Conservation (phyloP, 2,888 invertebrate species). For the Drosophila paramelanica region DNA sequence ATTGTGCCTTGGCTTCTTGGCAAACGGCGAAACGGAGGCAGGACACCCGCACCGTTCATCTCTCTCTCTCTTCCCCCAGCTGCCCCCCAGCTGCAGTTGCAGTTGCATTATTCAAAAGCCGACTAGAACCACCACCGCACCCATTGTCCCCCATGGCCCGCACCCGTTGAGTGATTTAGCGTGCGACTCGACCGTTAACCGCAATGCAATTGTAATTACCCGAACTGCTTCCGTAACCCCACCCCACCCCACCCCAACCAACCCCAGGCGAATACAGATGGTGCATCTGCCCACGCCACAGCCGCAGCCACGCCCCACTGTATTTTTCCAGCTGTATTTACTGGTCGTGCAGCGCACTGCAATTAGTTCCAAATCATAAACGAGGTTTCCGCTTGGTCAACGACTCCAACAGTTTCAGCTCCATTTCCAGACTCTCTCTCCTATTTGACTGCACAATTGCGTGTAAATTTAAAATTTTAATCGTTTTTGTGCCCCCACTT, state of each 20-base stretch:
- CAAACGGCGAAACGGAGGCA: conserved; percentile 23
- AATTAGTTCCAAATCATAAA: conserved; percentile 81
- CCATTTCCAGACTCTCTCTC: neutral
- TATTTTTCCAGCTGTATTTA: conserved; percentile 49
- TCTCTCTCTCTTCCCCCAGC: neutral
- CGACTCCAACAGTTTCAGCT: conserved; percentile 16
- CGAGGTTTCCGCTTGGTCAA: conserved; percentile 67
- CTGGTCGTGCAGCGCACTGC: conserved; percentile 62
- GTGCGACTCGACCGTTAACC: conserved; percentile 71
- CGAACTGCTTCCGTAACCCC: conserved; percentile 67
- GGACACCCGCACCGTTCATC: neutral
- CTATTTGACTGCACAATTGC: conserved; percentile 55
- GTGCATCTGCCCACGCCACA: neutral
- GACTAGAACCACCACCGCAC: conserved; percentile 38
- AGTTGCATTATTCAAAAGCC: conserved; percentile 74
- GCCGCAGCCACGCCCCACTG: conserved; percentile 24
- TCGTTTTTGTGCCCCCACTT: conserved; percentile 70
- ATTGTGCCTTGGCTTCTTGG: conserved; percentile 48
- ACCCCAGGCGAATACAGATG: neutral
- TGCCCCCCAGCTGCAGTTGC: conserved; percentile 33
- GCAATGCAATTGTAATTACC: conserved; percentile 80
- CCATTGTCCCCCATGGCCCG: conserved; percentile 11
- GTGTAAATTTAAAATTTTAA: conserved; percentile 77
- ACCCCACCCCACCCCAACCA: neutral
- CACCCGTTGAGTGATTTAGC: conserved; percentile 72